Base-by-base conservation (phyloP, 2,113 vertebrate genomes). In the Hippopotamus amphibius region DNA sequence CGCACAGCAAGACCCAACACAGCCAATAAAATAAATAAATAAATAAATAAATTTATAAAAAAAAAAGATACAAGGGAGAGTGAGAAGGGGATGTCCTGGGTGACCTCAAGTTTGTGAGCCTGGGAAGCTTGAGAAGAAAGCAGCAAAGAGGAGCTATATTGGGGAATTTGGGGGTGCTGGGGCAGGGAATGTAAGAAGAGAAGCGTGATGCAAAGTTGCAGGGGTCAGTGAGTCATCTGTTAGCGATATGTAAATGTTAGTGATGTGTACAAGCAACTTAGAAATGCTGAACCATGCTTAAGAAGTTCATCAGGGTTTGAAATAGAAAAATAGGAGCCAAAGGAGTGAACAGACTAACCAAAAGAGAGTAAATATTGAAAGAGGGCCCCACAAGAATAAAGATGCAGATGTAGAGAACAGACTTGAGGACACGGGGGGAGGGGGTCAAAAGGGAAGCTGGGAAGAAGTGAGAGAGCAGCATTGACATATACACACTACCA, bases 361-460 rank as follows among this genome's bases (percentile, higher is more conserved):
- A 72, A 95, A 63, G 53, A 17, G 22, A 43, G 19, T 71, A 90
- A 81, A 71, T 76, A 85, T 61, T 91, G 69, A 74, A 90, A 93
- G 14, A 72, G 16, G 22, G 15, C 22, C 33, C 7, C n/a, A n/a
- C n/a, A n/a, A n/a, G n/a, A n/a, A n/a, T n/a, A n/a, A n/a, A n/a
- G n/a, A n/a, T n/a, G n/a, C n/a, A n/a, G n/a, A n/a, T n/a, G n/a
- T n/a, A n/a, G n/a, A n/a, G n/a, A n/a, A n/a, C n/a, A n/a, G n/a
- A n/a, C n/a, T n/a, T n/a, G n/a, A n/a, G n/a, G n/a, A n/a, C n/a
- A n/a, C n/a, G n/a, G n/a, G n/a, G n/a, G n/a, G n/a, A n/a, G n/a
- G n/a, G n/a, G n/a, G n/a, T n/a, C n/a, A n/a, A n/a, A n/a, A n/a
- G n/a, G n/a, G n/a, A n/a, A n/a, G n/a, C n/a, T n/a, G n/a, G n/a